Percentiles rank a stretch among this genome's conserved stretches.
Conservation (phyloP, 1,140 invertebrate species). For the Augochlora pura region DNA sequence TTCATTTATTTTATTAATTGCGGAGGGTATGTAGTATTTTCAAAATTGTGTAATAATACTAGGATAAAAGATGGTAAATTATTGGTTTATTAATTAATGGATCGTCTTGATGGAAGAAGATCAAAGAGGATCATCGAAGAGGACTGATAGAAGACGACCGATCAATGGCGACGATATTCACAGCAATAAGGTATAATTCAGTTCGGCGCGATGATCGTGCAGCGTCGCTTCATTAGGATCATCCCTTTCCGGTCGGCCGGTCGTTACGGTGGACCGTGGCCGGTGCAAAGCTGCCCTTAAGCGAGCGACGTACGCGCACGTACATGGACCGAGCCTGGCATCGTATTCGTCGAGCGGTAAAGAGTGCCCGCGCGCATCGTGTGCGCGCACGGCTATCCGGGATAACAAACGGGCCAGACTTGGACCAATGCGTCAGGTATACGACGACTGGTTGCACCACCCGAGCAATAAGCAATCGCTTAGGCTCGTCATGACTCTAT, state of each 20-base stretch:
- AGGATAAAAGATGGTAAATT: too few species aligned
- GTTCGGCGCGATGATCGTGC: background rate
- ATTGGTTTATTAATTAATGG: too few species aligned
- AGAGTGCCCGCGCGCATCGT: background rate
- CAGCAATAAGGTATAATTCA: background rate
- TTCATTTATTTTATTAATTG: too few species aligned
- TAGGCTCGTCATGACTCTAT: conserved; percentile 68
- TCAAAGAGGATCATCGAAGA: too few species aligned
- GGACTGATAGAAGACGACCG: too few species aligned
- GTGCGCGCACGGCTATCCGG: conserved; percentile 7
- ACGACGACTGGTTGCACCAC: conserved; percentile 57
- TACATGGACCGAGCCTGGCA: conserved; percentile 27
- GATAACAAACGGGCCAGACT: conserved; percentile 63
- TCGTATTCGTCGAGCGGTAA: conserved; percentile 2
- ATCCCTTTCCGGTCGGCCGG: background rate
- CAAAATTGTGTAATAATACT: too few species aligned
- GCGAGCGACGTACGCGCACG: background rate
- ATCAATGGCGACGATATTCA: too few species aligned
- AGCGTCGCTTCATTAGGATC: background rate
- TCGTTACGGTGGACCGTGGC: background rate
- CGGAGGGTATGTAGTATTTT: too few species aligned
- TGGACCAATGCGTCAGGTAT: conserved; percentile 56
- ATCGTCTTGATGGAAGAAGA: too few species aligned
- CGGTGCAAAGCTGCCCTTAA: conserved; percentile 1
- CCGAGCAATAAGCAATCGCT: conserved; percentile 68